Conservation (phyloP, 2,888 invertebrate genomes). For the Epistrophe eligans region DNA sequence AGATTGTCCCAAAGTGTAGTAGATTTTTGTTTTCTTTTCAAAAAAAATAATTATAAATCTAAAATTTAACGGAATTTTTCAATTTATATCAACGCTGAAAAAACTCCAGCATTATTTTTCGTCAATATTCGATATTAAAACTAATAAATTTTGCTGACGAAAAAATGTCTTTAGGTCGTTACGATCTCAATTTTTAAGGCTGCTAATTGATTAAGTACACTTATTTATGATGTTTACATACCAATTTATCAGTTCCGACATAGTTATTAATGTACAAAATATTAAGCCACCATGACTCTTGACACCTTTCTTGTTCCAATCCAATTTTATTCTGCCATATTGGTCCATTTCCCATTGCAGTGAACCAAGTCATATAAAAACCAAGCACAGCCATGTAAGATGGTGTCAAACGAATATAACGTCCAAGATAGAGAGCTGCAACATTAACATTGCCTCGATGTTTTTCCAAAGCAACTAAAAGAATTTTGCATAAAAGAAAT, state of each 20-base stretch:
- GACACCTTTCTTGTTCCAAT: slow-evolving; percentile 86
- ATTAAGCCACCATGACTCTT: slow-evolving; percentile 90
- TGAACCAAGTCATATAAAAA: slow-evolving; percentile 90
- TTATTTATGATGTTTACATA: slow-evolving; percentile 49
- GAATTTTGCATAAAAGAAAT: slow-evolving; percentile 88
- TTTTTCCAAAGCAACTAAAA: slow-evolving; percentile 88
- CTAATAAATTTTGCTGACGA: no score
- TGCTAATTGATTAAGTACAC: no score
- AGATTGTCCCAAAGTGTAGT: no score
- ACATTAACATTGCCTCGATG: slow-evolving; percentile 87
- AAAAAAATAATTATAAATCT: no score
- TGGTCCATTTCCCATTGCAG: slow-evolving; percentile 89
- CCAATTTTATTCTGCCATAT: slow-evolving; percentile 88
- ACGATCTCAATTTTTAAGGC: no score
- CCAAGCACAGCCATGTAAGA: slow-evolving; percentile 89
- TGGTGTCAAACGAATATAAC: slow-evolving; percentile 90
- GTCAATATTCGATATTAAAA: no score
- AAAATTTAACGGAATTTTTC: no score
- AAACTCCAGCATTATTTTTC: no score
- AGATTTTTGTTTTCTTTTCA: no score
- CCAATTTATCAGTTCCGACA: slow-evolving; percentile 85
- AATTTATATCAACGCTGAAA: no score
- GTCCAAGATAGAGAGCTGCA: slow-evolving; percentile 86
- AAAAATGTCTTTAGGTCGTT: no score
- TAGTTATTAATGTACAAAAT: slow-evolving; percentile 91